Base-by-base conservation (phyloP, 2,888 invertebrate species). In the Eupithecia abbreviata region DNA sequence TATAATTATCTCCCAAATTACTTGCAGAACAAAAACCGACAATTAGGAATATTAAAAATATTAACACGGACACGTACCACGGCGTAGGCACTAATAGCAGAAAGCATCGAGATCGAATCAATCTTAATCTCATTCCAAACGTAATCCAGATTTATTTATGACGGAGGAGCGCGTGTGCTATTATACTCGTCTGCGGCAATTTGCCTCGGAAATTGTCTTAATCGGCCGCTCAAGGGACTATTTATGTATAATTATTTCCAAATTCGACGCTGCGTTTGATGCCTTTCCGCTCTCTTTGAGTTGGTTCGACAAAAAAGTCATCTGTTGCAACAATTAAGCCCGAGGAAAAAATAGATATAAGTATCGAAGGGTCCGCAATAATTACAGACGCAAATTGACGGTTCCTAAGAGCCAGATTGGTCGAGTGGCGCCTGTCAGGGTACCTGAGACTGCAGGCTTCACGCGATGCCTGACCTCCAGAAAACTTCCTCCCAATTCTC, bases 191-290 rank as follows among this genome's bases (percentile, higher is more conserved):
- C 95, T 93, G 95, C 93, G 89, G 94, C 95, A 95, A 95, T 95
- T 95, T 95, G 92, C 94, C 89, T 94, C 93, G 92, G 94, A 94
- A 95, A 95, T 95, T 95, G 95, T 95, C 94, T 95, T 95, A 95
- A 95, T 95, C 95, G 95, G 91, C 91, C 95, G 95, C 95, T 95
- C 95, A 95, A 95, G 95, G 95, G 95, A 95, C 95, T 95, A 94
- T 95, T 95, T 95, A 95, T 95, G 93, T 95, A 95, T 95, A 95
- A 95, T 95, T 95, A 95, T 95, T 94, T 95, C 93, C 94, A 95
- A 95, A 95, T 94, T 95, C 95, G 93, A 95, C 93, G 94, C 91
- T 92, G 89, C 91, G 93, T 95, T 95, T 95, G 95, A 95, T 95
- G 95, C 95, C 92, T 95, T 94, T 93, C 94, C 95, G 94, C 95